Evolutionary conservation across 2,888 invertebrate genomes (phyloP).

Genomic region (Philaethria dido): DNA sequence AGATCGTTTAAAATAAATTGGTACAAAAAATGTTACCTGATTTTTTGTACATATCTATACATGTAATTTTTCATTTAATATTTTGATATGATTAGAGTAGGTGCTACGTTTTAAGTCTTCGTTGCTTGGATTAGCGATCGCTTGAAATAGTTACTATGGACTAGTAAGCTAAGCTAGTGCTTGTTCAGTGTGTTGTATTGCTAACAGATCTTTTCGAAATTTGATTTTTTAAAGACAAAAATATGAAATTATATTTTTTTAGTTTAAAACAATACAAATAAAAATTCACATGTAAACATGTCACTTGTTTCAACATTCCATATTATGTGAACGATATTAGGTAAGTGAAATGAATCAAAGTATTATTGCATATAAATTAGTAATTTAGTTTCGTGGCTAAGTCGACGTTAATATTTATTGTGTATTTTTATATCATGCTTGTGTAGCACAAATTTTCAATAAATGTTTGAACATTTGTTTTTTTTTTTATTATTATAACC

Average conservation of each 20-base stretch:
- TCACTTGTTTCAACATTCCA: constrained; percentile 49
- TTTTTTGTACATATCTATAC: constrained; percentile 61
- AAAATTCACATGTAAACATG: constrained; percentile 4
- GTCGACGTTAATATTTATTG: constrained; percentile 81
- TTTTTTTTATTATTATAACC: constrained; percentile 35
- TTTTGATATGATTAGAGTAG: constrained; percentile 56
- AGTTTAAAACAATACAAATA: background rate
- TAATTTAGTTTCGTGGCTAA: constrained; percentile 70
- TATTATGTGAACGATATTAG: constrained; percentile 48
- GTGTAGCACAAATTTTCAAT: constrained; percentile 83
- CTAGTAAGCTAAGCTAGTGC: constrained; percentile 30
- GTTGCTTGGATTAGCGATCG: constrained; percentile 36
- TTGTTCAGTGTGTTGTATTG: constrained; percentile 13
- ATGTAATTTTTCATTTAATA: constrained; percentile 48
- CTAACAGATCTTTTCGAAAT: background rate
- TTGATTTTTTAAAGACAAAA: background rate
- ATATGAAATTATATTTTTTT: background rate
- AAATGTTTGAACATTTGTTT: constrained; percentile 73
- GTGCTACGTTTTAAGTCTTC: constrained; percentile 56
- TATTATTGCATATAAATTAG: constrained; percentile 77
- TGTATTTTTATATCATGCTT: constrained; percentile 83
- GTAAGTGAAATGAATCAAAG: constrained; percentile 70
- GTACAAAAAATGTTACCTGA: constrained; percentile 78
- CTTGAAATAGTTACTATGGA: constrained; percentile 25
- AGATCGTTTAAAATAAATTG: constrained; percentile 48